Conservation (phyloP, 2,113 vertebrate genomes). For the Aspidoscelis tigris region DNA sequence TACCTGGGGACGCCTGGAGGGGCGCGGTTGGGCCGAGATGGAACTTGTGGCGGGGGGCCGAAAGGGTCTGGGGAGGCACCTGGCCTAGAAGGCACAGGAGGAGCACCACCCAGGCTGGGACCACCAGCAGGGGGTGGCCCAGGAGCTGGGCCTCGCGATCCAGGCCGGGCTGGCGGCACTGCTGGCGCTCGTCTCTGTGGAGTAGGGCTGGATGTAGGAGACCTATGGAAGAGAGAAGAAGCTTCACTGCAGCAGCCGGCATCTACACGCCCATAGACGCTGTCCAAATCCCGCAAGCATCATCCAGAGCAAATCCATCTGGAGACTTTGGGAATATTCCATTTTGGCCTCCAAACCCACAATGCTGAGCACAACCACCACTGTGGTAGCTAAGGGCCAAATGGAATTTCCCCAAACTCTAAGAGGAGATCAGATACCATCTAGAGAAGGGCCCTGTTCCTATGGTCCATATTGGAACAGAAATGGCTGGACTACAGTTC, state of each 20-base stretch:
- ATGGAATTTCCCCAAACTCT: not conserved
- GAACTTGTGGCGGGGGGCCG: constrained; percentile 91
- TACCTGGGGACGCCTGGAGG: constrained; percentile 97
- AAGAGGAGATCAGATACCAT: not conserved
- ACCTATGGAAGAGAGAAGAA: constrained; percentile 75
- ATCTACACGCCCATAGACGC: not conserved
- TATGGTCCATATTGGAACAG: not conserved
- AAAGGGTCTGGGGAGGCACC: constrained; percentile 96
- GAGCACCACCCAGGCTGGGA: constrained; percentile 83
- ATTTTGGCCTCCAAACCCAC: no score
- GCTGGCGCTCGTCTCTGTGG: constrained; percentile 94
- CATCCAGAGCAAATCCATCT: not conserved
- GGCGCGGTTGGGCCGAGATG: constrained; percentile 95
- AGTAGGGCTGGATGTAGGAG: constrained; percentile 94
- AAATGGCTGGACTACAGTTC: no score
- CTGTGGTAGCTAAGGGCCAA: no score
- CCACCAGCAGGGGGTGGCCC: constrained; percentile 90
- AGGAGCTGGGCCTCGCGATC: constrained; percentile 91
- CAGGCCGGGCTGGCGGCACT: constrained; percentile 90
- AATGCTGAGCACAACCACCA: no score
- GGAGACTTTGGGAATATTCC: no score
- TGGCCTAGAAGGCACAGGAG: constrained; percentile 95
- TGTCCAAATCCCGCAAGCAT: not conserved
- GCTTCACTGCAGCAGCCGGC: constrained; percentile 61
- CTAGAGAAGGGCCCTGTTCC: not conserved